These are phyloP conservation scores for Drosophila tropicalis DNA, from an alignment of 1,140 invertebrate genomes.

Conservation along the genomic window DNA sequence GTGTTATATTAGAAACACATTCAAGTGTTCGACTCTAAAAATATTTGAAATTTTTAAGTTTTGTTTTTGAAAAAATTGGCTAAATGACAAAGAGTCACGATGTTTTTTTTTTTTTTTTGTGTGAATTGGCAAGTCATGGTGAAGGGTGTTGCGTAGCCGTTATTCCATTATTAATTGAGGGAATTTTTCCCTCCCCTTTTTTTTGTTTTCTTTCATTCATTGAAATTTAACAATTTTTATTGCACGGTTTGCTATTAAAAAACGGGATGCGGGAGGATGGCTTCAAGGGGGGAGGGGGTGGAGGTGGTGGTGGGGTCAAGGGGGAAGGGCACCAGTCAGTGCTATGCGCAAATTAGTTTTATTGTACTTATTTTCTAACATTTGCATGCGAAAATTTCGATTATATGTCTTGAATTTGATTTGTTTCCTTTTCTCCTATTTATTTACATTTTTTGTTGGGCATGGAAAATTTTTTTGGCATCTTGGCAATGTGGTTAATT, in stretches of 20 bases:
- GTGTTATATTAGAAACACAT: too few species aligned
- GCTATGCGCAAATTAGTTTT: slow-evolving; percentile 15
- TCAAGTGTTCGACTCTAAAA: too few species aligned
- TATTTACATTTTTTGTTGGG: slow-evolving; percentile 22
- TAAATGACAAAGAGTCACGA: too few species aligned
- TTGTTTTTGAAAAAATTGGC: too few species aligned
- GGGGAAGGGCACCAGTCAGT: not conserved
- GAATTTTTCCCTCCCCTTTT: not conserved
- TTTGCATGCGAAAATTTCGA: slow-evolving; percentile 39
- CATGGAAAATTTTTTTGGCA: slow-evolving; percentile 47
- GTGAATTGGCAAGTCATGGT: not conserved
- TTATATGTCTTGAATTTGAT: slow-evolving; percentile 27
- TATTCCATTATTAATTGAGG: not conserved
- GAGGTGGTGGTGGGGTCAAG: not conserved
- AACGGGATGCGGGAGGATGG: too few species aligned
- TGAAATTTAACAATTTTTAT: not conserved
- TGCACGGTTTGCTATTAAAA: not conserved
- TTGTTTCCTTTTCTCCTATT: not conserved
- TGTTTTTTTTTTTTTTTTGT: not conserved
- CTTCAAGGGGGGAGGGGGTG: not conserved
- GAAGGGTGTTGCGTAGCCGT: not conserved
- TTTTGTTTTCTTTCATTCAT: not conserved
- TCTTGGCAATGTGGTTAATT: slow-evolving; percentile 35
- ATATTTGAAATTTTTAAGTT: too few species aligned
- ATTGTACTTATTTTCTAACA: slow-evolving; percentile 38